Percentiles rank a stretch among this genome's conserved stretches.
phyloP scores from a whole-genome alignment of 2,888 invertebrate species.

The Hirtodrosophila histrioides region DNA sequence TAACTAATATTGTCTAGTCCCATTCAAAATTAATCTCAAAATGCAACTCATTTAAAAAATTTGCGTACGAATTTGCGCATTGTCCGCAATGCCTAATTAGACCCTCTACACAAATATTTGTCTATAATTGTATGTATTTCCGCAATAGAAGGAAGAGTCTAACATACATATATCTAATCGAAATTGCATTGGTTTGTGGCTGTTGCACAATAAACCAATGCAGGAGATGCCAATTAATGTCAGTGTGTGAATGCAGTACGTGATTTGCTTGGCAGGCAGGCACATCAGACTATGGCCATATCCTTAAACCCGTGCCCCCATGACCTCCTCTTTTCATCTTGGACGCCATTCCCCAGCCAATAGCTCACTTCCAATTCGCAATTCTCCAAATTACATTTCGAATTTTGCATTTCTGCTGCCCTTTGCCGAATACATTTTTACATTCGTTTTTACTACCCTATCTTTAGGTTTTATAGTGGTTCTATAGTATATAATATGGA shows the following conservation, averaged over 20 bases:
- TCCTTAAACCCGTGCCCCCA: constrained; percentile 1
- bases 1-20: no score
- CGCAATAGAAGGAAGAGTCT: no score
- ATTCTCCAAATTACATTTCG: constrained; percentile 72
- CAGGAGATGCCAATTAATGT: constrained; percentile 1
- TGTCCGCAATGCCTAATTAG: no score
- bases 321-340: constrained; percentile 4
- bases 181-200: constrained; percentile 42
- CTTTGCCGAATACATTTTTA: constrained; percentile 15
- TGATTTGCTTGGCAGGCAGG: constrained; percentile 39
- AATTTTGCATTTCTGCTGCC: constrained; percentile 56
- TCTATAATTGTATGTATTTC: no score
- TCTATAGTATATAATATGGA: no score
- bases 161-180: constrained; percentile 9
- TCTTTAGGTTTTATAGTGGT: no score
- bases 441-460: constrained; percentile 14
- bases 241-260: constrained; percentile 36
- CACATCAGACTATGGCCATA: constrained; percentile 8
- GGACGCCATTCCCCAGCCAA: constrained; percentile 2
- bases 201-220: constrained; percentile 21
- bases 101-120: no score
- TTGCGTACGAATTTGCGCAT: no score
- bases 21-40: no score
- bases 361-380: constrained; percentile 44
- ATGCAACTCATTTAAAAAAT: no score